These are phyloP conservation scores for Python bivittatus DNA, from an alignment of 2,113 vertebrate species.

Conservation along the genomic window DNA sequence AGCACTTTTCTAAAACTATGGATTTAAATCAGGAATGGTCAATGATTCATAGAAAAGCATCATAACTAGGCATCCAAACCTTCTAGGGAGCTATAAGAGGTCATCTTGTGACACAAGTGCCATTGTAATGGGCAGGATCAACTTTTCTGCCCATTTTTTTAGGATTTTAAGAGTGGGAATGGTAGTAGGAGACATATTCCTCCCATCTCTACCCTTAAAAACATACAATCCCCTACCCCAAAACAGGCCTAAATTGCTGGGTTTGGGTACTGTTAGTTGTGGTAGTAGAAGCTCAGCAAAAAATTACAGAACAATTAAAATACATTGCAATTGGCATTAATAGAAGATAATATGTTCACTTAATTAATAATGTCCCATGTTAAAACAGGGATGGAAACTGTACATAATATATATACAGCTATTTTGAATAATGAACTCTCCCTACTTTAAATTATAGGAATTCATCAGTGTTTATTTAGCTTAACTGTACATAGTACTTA, in stretches of 20 bases:
- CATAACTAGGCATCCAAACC: not conserved
- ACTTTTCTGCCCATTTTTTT: not conserved
- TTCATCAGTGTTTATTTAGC: not conserved
- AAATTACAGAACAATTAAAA: not conserved
- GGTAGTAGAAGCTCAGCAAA: not conserved
- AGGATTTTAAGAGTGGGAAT: not conserved
- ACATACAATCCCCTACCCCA: not conserved
- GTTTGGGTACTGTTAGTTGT: not conserved
- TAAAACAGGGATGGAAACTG: not conserved
- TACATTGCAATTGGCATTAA: not conserved
- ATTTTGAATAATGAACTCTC: not conserved
- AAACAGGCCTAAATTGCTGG: not conserved
- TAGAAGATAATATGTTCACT: not conserved
- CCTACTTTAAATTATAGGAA: not conserved
- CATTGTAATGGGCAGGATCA: not conserved
- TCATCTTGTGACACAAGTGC: not conserved
- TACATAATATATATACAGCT: not conserved
- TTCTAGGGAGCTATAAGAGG: not conserved
- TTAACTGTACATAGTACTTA: conserved; percentile 67
- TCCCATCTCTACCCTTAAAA: not conserved
- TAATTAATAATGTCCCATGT: not conserved
- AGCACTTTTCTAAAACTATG: not conserved
- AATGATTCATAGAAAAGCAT: not conserved
- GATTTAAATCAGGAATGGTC: not conserved
- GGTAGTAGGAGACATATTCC: not conserved